A percentile compares a stretch with the other conserved stretches of the same genome.
phyloP scores from a whole-genome alignment of 2,797 vertebrate species.

The Cossypha heuglini region DNA sequence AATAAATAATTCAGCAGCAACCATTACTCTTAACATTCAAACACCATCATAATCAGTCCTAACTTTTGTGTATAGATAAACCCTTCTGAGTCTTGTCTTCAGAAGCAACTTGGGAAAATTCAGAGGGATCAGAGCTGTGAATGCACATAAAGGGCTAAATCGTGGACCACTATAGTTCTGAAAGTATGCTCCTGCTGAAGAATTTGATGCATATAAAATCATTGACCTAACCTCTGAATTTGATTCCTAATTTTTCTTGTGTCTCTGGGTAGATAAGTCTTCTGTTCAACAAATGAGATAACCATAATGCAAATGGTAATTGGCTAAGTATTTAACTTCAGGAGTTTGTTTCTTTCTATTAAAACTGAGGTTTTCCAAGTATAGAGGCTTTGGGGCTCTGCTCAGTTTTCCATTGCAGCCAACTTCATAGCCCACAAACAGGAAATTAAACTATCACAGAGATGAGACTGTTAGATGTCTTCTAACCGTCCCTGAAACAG shows the following conservation, averaged over 20 bases:
- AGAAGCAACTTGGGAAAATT: neutral
- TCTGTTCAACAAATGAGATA: neutral
- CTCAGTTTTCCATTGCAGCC: neutral
- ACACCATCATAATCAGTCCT: neutral
- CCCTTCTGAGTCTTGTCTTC: neutral
- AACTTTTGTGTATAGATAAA: neutral
- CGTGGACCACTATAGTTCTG: neutral
- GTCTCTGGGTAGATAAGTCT: neutral
- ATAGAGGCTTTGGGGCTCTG: neutral
- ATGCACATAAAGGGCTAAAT: neutral
- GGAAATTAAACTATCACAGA: neutral
- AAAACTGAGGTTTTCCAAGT: neutral
- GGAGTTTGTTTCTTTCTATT: neutral
- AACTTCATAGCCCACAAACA: neutral
- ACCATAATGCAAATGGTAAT: neutral
- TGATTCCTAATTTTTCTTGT: neutral
- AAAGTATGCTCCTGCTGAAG: rapidly evolving
- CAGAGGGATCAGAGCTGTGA: neutral
- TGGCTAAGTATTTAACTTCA: neutral
- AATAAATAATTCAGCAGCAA: neutral
- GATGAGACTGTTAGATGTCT: neutral
- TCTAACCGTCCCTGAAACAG: neutral
- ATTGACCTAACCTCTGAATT: neutral
- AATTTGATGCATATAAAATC: neutral
- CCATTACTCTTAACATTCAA: neutral